These are phyloP conservation scores for Emydocephalus ijimae DNA, from an alignment of 2,113 vertebrate genomes.

Conservation along the genomic window DNA sequence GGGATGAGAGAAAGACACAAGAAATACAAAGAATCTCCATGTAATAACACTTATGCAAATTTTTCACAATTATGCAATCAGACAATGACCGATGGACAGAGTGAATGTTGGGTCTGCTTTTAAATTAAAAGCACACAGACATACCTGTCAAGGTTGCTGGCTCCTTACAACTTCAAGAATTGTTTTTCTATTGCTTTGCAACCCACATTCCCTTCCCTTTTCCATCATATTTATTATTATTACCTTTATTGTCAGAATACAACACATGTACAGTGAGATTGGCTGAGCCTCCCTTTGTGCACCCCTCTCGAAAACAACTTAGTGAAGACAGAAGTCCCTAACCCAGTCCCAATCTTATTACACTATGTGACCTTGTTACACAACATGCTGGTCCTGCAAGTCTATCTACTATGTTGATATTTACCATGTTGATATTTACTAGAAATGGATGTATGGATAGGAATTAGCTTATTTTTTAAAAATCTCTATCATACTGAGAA, in stretches of 20 bases:
- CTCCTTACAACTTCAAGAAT: background rate
- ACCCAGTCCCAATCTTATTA: too few species aligned
- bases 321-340: too few species aligned
- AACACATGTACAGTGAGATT: too few species aligned
- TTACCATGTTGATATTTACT: background rate
- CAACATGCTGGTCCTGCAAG: too few species aligned
- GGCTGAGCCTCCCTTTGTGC: too few species aligned
- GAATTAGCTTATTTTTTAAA: background rate
- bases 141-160: background rate
- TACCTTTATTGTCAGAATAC: too few species aligned
- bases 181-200: background rate
- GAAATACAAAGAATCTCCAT: background rate
- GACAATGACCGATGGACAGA: background rate
- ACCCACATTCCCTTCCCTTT: background rate
- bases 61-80: background rate
- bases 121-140: background rate
- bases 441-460: too few species aligned
- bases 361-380: too few species aligned
- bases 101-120: background rate
- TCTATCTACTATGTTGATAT: too few species aligned
- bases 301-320: too few species aligned
- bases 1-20: background rate
- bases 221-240: background rate
- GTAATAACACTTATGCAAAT: background rate
- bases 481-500: background rate